Evolutionary conservation across 2,797 vertebrate genomes (phyloP).

Genomic region (Holocentrus rufus): DNA sequence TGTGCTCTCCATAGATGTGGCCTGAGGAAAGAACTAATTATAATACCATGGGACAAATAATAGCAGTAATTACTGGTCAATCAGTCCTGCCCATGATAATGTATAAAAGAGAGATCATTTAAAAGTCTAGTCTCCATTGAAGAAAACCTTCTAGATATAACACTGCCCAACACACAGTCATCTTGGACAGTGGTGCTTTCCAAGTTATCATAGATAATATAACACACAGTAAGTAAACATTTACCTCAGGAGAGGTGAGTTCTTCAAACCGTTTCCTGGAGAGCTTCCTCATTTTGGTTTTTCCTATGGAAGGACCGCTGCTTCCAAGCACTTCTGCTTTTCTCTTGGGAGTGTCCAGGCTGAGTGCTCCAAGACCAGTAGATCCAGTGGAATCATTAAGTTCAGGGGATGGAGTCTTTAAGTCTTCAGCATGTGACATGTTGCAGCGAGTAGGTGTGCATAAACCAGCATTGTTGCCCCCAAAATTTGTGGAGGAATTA

Average conservation of each 20-base stretch:
- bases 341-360: constrained; percentile 74
- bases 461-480: constrained; percentile 24
- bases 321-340: constrained; percentile 37
- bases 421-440: constrained; percentile 22
- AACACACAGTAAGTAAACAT: neutral
- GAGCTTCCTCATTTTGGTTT: constrained; percentile 60
- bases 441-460: constrained; percentile 35
- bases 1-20: neutral
- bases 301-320: constrained; percentile 20
- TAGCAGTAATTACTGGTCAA: neutral
- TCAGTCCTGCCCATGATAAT: neutral
- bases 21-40: constrained; percentile 33
- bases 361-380: constrained; percentile 50
- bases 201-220: neutral
- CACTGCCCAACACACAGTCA: neutral
- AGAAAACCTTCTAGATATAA: neutral
- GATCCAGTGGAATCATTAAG: constrained; percentile 64
- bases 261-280: constrained; percentile 34
- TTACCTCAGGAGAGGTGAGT: constrained; percentile 55
- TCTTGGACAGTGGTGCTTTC: neutral
- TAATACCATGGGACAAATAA: constrained; percentile 1
- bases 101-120: neutral
- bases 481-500: constrained; percentile 37
- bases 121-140: neutral
- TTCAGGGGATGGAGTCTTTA: constrained; percentile 1